Base-by-base conservation (phyloP, 1,140 invertebrate species). In the Drosophila simulans region DNA sequence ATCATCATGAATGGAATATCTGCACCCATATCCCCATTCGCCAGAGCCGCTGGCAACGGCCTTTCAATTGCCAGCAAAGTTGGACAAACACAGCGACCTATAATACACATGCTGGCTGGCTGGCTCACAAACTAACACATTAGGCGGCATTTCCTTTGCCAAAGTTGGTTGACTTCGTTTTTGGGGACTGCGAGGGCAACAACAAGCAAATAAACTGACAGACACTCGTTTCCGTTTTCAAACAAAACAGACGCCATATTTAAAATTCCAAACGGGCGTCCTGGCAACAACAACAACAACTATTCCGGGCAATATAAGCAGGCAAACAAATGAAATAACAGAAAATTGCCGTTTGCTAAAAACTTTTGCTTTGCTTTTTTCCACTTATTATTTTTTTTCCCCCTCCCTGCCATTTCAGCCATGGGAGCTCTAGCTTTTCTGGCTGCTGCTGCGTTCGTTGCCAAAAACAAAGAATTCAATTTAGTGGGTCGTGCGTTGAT, bases 171-270 rank as follows among this genome's bases (percentile, higher is more conserved):
- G 84, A 89, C 84, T 89, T 89, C 64, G 79, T 83, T 89, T 75
- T 89, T 65, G 76, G 79, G 66, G 84, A 62, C 59, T 63, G 59
- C 25, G 60, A 56, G 71, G 59, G 75, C 71, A 56, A 42, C 51
- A 89, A 56, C 84, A 88, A 89, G 74, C 79, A 88, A 89, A 84
- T 84, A 84, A 90, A 78, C 84, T 84, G 85, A 89, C 84, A 89
- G 84, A 89, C 84, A 89, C 80, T 89, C 84, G 84, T 84, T 89
- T 89, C 84, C 84, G 84, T 80, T 89, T 89, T 89, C 84, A 89
- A 89, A 89, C 84, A 89, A 89, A 89, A 71, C 84, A 89, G 84
- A 89, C 84, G 84, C 84, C 84, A 89, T 89, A 89, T 89, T 89
- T 89, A 89, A 89, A 89, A 89, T 90, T 90, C 84, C 84, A 59